Conservation (phyloP, 2,113 vertebrate species). For the Siphamia tubifer region DNA sequence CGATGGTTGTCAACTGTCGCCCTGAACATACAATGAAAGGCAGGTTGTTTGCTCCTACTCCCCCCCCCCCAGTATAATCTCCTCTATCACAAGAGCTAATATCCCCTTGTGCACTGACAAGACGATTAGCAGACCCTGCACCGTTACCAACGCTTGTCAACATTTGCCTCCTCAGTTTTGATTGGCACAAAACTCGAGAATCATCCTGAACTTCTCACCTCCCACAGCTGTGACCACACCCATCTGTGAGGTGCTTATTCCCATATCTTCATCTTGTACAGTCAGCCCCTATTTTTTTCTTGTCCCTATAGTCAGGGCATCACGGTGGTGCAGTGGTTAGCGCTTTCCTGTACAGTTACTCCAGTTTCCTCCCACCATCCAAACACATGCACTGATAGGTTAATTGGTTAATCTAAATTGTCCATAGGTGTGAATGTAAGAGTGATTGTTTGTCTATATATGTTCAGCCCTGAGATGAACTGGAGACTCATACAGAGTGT, state of each 20-base stretch:
- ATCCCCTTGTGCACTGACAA: constrained; percentile 63
- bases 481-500: too few species aligned
- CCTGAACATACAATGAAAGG: constrained; percentile 73
- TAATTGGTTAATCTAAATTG: too few species aligned
- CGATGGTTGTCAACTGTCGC: constrained; percentile 53
- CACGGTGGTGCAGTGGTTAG: too few species aligned
- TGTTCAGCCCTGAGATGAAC: too few species aligned
- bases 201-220: constrained; percentile 2
- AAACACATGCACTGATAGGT: too few species aligned
- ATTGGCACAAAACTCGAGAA: background rate
- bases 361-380: too few species aligned
- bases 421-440: too few species aligned
- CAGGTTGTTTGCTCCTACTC: constrained; percentile 79
- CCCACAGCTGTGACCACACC: constrained; percentile 25
- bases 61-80: constrained; percentile 79
- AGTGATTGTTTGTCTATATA: too few species aligned
- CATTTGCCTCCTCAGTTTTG: constrained; percentile 5
- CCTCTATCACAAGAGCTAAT: constrained; percentile 70
- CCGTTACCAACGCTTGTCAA: constrained; percentile 2
- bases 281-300: too few species aligned
- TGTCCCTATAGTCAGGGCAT: too few species aligned
- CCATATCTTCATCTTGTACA: too few species aligned
- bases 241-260: background rate
- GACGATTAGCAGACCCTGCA: constrained; percentile 76
- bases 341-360: too few species aligned